Conservation (phyloP, 2,113 vertebrate genomes). For the Petromus typicus region DNA sequence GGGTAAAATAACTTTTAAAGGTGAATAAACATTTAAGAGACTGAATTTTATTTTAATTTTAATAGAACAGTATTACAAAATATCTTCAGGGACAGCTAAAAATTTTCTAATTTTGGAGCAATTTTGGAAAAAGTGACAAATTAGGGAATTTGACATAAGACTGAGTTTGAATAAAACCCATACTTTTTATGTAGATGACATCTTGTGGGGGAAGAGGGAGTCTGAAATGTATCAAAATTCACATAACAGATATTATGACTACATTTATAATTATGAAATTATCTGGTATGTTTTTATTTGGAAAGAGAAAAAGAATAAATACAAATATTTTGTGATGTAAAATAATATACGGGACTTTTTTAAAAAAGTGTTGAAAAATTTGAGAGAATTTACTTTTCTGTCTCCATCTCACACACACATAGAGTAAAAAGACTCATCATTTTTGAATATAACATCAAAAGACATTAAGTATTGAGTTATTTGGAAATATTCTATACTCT, state of each 20-base stretch:
- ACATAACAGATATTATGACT: background rate
- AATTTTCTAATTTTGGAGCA: background rate
- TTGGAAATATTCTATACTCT: background rate
- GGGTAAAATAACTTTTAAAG: background rate
- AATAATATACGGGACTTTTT: background rate
- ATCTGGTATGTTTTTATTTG: background rate
- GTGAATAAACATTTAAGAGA: background rate
- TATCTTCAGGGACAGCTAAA: background rate
- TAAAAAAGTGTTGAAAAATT: background rate
- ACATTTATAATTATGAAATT: background rate
- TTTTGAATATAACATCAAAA: background rate
- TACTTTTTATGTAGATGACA: background rate
- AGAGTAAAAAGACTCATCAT: background rate
- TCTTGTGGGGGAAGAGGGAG: background rate
- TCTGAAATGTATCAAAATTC: background rate
- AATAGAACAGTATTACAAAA: background rate
- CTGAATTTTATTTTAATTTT: conserved; percentile 15
- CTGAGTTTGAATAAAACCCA: background rate
- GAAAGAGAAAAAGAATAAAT: background rate
- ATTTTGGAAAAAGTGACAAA: background rate
- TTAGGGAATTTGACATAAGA: background rate
- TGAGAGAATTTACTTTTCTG: background rate
- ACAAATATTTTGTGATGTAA: background rate
- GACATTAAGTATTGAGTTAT: background rate
- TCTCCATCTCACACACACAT: background rate